Evolutionary conservation across 2,797 vertebrate genomes (phyloP), one percentile per base, ranked within the genome.

Genomic region (Periparus ater): DNA sequence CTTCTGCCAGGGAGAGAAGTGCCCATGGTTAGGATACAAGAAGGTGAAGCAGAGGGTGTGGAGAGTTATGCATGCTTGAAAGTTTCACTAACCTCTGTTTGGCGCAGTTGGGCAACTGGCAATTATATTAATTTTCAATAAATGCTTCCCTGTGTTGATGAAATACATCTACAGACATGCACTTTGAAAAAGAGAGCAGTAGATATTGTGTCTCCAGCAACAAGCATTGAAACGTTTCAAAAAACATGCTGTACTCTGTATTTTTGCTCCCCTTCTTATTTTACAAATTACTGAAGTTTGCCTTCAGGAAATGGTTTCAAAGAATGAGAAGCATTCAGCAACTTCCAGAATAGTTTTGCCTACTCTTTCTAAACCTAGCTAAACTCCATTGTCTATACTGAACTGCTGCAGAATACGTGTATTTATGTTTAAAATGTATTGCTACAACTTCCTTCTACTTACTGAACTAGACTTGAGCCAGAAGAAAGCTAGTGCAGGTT

Each of bases 41-140:
- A 45, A 77, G 76, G 60, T 6, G 12, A 77, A 80, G 36, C 38
- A 81, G 61, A 95, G 94, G 94, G 94, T 30, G 96, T 75, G 93
- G 83, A 94, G 40, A n/a, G 32, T 79, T 63, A 50, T 5, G 7
- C 3, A 2, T 11, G 36, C 86, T 85, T 71, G 60, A 54, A 95
- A 74, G 55, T 66, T 80, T 95, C 4, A 0, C 51, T 65, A 40
- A 48, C 82, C 68, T 81, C 88, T 62, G 73, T 32, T 78, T 36
- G 12, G n/a, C 3, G 12, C 10, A 61, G 65, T 94, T 93, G 72
- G 40, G 85, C 74, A 89, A 95, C 27, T 65, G 65, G 84, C 48
- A 84, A 92, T 92, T 92, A 91, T 25, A 53, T 42, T 76, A 27
- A 83, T 71, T 92, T 93, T 79, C 40, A 91, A 79, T 47, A 92